A percentile compares a stretch with the other conserved stretches of the same genome.
These are phyloP conservation scores for Ciconia boyciana DNA, from an alignment of 2,113 vertebrate species.

Conservation along the genomic window DNA sequence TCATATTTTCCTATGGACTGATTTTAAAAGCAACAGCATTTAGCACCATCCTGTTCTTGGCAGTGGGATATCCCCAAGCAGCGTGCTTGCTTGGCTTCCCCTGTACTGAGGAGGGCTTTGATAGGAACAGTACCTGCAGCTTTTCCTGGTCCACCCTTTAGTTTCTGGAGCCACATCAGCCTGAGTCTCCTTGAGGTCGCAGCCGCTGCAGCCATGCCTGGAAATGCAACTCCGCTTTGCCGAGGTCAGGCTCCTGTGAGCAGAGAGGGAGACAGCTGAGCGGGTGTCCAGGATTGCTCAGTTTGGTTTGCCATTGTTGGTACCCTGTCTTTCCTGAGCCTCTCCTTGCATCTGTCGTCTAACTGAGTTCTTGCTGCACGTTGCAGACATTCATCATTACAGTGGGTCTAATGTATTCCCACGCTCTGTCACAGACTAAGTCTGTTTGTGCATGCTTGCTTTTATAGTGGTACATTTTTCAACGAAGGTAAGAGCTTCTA, in stretches of 20 bases:
- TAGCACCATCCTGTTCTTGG: neutral
- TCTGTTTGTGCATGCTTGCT: neutral
- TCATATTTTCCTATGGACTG: neutral
- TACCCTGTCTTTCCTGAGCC: accelerated
- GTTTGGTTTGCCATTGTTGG: neutral
- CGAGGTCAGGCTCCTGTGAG: neutral
- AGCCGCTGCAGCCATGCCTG: accelerated
- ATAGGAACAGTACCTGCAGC: neutral
- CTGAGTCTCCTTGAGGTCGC: neutral
- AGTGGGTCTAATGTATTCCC: no score
- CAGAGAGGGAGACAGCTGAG: neutral
- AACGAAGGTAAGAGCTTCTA: neutral
- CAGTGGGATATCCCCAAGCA: neutral
- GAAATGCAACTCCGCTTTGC: neutral
- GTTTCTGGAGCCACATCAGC: neutral
- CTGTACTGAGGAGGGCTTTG: neutral
- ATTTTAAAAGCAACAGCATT: neutral
- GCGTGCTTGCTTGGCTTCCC: neutral
- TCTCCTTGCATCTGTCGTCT: neutral
- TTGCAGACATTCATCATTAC: neutral
- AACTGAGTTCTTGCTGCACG: accelerated
- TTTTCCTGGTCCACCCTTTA: neutral
- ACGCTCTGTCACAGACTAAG: neutral
- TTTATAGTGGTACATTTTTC: neutral
- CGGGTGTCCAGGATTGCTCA: neutral